Evolutionary conservation across 2,888 invertebrate genomes (phyloP), one percentile per base, ranked within the genome.

Genomic region (Gryllus longicercus): DNA sequence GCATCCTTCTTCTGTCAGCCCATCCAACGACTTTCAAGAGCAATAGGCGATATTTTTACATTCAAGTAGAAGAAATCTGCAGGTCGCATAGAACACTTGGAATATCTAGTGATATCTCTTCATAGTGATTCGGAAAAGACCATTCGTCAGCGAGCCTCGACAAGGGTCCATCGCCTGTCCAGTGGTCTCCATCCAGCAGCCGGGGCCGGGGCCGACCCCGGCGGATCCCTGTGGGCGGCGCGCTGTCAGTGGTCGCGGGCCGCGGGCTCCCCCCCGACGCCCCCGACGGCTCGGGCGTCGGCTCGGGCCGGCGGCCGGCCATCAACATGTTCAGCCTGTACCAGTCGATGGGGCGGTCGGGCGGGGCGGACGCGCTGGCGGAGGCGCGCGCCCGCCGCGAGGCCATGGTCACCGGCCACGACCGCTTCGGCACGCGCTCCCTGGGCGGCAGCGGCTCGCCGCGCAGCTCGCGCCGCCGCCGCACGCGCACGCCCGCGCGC

Each of bases 391-490:
- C 89, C 50, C 88, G 86, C 83, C 90, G 87, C 82, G 90, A 88
- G 83, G 86, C 89, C 0, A 91, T 92, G 84, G 92, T 93, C 2
- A 95, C 94, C 11, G 95, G 95, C 0, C 95, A 95, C 84, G 95
- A 95, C 85, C 89, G 94, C 84, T 95, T 94, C 86, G 94, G 93
- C 84, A 79, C 79, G 77, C 76, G 80, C 10, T 93, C 93, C 85
- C 92, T 92, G 81, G 88, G 16, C 2, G 14, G 14, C 63, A 63
- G 63, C 63, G 63, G 93, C 1, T 89, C 91, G 2, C 86, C 88
- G 21, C 87, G 89, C 88, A 83, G 84, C 82, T 25, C 83, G 84
- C 8, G 84, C 0, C 85, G 89, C 82, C 87, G 88, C 0, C 89
- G 88, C 84, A 8, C 85, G 84, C 80, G 85, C 86, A 14, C 77